Percentiles rank a stretch among this genome's conserved stretches.
phyloP scores from a whole-genome alignment of 2,888 invertebrate species.

The Microplitis manilae region DNA sequence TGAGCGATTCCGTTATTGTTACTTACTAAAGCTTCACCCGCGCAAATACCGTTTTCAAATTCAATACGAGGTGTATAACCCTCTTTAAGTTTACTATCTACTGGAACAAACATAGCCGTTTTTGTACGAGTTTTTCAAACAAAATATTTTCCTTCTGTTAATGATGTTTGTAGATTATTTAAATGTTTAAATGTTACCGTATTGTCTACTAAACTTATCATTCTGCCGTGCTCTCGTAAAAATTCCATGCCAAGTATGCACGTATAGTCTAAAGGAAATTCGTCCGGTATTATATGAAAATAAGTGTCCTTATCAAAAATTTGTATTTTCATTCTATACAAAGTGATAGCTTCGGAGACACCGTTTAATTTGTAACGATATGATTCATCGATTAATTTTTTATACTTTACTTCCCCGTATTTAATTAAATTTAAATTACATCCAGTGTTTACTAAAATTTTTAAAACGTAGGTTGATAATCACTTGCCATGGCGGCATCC shows the following conservation, averaged over 20 bases:
- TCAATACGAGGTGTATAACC: slow-evolving; percentile 26
- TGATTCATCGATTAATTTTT: neutral
- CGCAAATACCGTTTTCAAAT: slow-evolving; percentile 14
- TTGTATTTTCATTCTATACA: slow-evolving; percentile 15
- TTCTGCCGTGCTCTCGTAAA: neutral
- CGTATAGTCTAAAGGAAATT: slow-evolving; percentile 27
- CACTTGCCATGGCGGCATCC: neutral
- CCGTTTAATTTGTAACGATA: slow-evolving; percentile 29
- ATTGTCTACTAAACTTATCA: slow-evolving; percentile 1
- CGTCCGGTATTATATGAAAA: slow-evolving; percentile 28
- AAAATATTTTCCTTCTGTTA: slow-evolving; percentile 16
- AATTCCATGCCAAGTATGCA: slow-evolving; percentile 31
- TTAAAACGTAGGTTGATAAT: neutral
- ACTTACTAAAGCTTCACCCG: slow-evolving; percentile 19
- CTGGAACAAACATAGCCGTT: slow-evolving; percentile 26
- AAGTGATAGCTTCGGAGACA: slow-evolving; percentile 22
- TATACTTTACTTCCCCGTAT: neutral
- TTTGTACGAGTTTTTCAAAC: slow-evolving; percentile 20
- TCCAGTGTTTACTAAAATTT: slow-evolving; percentile 27
- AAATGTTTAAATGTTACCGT: neutral
- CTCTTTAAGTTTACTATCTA: neutral
- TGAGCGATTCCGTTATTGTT: slow-evolving; percentile 30
- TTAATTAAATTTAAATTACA: slow-evolving; percentile 28
- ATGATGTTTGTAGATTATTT: neutral
- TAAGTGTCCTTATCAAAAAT: neutral